Evolutionary conservation across 2,888 invertebrate genomes (phyloP).

Genomic region (Diaphora mendica): DNA sequence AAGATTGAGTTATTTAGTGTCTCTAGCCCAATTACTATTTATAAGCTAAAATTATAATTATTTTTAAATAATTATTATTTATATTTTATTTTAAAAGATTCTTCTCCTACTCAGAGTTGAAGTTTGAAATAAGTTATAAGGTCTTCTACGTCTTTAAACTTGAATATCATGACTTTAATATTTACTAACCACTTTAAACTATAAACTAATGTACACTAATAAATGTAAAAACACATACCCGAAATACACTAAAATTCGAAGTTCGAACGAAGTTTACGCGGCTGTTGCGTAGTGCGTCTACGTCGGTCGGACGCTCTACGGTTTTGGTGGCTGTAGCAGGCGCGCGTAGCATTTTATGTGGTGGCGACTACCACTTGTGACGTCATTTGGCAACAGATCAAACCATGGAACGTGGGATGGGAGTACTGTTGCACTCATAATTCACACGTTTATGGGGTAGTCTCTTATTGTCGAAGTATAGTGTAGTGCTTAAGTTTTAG

Average conservation of each 20-base stretch:
- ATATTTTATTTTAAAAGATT: background rate
- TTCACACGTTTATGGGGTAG: slow-evolving; percentile 27
- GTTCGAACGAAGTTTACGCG: slow-evolving; percentile 56
- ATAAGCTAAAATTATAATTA: background rate
- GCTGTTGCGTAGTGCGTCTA: slow-evolving; percentile 74
- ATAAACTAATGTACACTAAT: slow-evolving; percentile 14
- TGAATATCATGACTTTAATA: background rate
- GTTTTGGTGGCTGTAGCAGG: slow-evolving; percentile 69
- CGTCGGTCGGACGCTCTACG: slow-evolving; percentile 73
- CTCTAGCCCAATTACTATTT: background rate
- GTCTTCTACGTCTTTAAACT: background rate
- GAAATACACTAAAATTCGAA: slow-evolving; percentile 35
- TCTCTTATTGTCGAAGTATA: slow-evolving; percentile 23
- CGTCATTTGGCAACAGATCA: slow-evolving; percentile 74
- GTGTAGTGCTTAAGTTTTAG: slow-evolving; percentile 22
- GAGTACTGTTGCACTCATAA: slow-evolving; percentile 62
- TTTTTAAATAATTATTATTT: background rate
- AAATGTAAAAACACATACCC: slow-evolving; percentile 43
- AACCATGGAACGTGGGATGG: slow-evolving; percentile 71
- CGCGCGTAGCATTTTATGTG: slow-evolving; percentile 72
- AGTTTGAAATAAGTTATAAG: background rate
- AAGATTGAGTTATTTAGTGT: background rate
- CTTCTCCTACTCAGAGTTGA: background rate
- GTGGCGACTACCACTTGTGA: slow-evolving; percentile 60
- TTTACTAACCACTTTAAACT: slow-evolving; percentile 12